A percentile compares a stretch with the other conserved stretches of the same genome.
These are phyloP conservation scores for Lepidurus arcticus DNA, from an alignment of 1,140 invertebrate species.

Conservation along the genomic window DNA sequence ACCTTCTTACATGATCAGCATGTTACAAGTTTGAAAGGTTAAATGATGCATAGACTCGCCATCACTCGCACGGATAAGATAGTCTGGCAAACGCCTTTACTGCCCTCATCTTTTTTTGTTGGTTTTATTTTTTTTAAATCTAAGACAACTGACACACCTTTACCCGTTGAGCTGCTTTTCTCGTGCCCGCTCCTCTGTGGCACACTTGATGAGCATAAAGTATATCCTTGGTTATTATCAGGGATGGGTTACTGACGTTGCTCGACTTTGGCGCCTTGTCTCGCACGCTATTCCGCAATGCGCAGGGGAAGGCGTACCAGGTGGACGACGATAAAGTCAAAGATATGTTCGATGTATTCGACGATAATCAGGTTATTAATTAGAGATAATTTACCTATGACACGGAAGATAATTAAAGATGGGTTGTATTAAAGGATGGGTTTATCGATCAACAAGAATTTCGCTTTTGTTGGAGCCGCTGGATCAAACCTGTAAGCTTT, in stretches of 20 bases:
- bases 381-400: slow-evolving; percentile 35
- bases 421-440: slow-evolving; percentile 54
- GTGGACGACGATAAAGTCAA: slow-evolving; percentile 62
- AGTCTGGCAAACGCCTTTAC: slow-evolving; percentile 23
- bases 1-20: background rate
- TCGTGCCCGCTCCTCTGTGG: slow-evolving; percentile 20
- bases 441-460: slow-evolving; percentile 78
- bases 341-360: slow-evolving; percentile 73
- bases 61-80: slow-evolving; percentile 8
- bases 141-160: background rate
- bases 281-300: slow-evolving; percentile 76
- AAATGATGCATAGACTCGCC: slow-evolving; percentile 22
- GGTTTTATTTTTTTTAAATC: too few species aligned
- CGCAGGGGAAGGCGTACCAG: slow-evolving; percentile 75
- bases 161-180: slow-evolving; percentile 13
- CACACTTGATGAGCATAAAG: slow-evolving; percentile 31
- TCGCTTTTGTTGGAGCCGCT: slow-evolving; percentile 49
- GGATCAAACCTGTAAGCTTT: slow-evolving; percentile 46
- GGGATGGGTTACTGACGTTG: slow-evolving; percentile 69
- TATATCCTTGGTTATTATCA: slow-evolving; percentile 43
- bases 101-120: background rate
- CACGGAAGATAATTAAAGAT: background rate
- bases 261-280: slow-evolving; percentile 74
- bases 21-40: background rate
- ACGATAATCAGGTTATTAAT: slow-evolving; percentile 55